These are phyloP conservation scores for Platyrinchus mystaceus DNA, from an alignment of 2,797 vertebrate genomes.

Conservation along the genomic window DNA sequence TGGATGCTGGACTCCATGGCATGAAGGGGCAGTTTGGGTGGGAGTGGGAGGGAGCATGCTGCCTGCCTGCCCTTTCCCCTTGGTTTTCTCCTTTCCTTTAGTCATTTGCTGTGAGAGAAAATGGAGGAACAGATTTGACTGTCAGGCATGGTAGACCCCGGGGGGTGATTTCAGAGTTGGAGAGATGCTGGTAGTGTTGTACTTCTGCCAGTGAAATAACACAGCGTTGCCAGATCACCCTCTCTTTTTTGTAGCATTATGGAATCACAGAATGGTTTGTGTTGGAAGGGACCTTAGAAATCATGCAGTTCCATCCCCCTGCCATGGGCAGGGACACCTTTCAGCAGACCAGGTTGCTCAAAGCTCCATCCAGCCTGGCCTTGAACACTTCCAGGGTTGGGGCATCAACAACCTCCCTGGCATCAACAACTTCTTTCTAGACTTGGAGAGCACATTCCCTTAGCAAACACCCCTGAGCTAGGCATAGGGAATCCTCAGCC, in stretches of 20 bases:
- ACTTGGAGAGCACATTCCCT: not conserved
- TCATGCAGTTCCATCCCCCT: not conserved
- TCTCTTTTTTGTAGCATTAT: not conserved
- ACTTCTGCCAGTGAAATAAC: not conserved
- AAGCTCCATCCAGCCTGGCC: accelerated
- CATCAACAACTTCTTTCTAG: not conserved
- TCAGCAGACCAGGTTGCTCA: not conserved
- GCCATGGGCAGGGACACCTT: not conserved
- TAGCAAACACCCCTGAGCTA: not conserved
- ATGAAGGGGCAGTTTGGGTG: not conserved
- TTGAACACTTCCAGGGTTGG: not conserved
- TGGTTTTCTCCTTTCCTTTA: not conserved
- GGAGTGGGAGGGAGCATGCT: not conserved
- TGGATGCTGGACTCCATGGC: accelerated
- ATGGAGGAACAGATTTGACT: not conserved
- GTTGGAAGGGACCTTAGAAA: not conserved
- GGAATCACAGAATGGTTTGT: not conserved
- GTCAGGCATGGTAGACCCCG: not conserved
- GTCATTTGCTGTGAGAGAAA: not conserved
- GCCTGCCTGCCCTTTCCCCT: not conserved
- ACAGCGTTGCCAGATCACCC: not conserved
- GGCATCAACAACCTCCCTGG: not conserved
- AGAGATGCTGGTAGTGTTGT: not conserved
- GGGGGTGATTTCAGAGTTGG: not conserved
- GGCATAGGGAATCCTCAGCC: not conserved